Base-by-base conservation (phyloP, 2,888 invertebrate species). In the Euzophera pinguis region DNA sequence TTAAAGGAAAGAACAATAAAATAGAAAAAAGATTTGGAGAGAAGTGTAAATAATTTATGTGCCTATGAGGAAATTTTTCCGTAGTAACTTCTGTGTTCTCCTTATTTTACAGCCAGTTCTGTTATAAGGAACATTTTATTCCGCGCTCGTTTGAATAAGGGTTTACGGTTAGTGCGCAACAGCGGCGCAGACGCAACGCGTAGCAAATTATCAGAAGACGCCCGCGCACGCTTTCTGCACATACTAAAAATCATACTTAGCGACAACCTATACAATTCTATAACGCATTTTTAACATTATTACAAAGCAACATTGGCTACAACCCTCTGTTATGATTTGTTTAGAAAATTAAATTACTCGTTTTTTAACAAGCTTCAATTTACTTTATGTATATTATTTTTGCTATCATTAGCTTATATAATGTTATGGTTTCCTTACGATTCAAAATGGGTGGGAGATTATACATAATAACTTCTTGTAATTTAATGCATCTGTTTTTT, bases 171-270 rank as follows among this genome's bases (percentile, higher is more conserved):
- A 67, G 63, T 75, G 76, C 71, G 65, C 69, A 62, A 60, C 66
- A 69, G 71, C 66, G 69, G 71, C 61, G 60, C 58, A 71, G 72
- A 73, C 69, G 73, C 71, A 75, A 74, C 78, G 76, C 70, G 73
- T 59, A 57, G 78, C 78, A 81, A 84, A 84, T 87, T 86, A 83
- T 81, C 78, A 81, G 71, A 69, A 73, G 51, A 73, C 83, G 75
- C 79, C 80, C 65, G 75, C 78, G 71, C 79, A 89, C 88, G 88
- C 89, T 89, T 89, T 89, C 89, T 88, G 88, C 78, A 81, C 89
- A 84, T 83, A 63, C 71, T 82, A 80, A 85, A 77, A 82, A 81
- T 79, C 67, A 77, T 84, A 85, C 78, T 85, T 81, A 77, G 70
- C 69, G 62, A 71, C 68, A 68, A 63, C 59, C 70, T 67, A 73